These are phyloP conservation scores for Monopterus albus DNA, from an alignment of 2,113 vertebrate species.

Conservation along the genomic window DNA sequence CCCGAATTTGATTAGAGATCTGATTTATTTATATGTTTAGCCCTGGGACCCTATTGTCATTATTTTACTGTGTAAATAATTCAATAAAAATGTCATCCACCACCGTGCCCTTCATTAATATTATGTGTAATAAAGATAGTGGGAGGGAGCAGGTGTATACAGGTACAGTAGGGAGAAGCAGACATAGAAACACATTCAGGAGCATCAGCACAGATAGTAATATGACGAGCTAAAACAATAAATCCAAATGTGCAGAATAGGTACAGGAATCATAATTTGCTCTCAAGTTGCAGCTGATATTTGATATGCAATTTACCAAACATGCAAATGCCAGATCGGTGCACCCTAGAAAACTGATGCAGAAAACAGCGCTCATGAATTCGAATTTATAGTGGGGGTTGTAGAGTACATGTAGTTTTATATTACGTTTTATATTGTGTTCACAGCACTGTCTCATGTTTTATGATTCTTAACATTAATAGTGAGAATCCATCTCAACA, in stretches of 20 bases:
- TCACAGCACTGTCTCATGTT: background rate
- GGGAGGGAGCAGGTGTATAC: constrained; percentile 53
- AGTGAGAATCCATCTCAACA: background rate
- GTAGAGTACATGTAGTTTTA: background rate
- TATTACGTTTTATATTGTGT: background rate
- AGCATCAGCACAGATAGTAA: constrained; percentile 18
- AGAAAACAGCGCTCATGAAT: background rate
- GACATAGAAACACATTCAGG: constrained; percentile 28
- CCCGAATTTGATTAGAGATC: constrained; percentile 77
- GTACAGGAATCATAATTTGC: constrained; percentile 29
- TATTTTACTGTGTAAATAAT: constrained; percentile 84
- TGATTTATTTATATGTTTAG: constrained; percentile 85
- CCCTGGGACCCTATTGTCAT: constrained; percentile 73
- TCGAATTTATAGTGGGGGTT: background rate
- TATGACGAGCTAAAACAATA: constrained; percentile 37
- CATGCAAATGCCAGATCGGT: constrained; percentile 5
- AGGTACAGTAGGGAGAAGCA: constrained; percentile 46
- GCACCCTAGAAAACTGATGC: background rate
- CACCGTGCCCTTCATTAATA: constrained; percentile 72
- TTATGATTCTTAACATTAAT: too few relatives aligned
- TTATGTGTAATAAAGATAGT: constrained; percentile 76
- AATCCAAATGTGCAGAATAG: constrained; percentile 3
- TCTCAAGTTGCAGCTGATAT: constrained; percentile 24
- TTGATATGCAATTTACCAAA: constrained; percentile 19
- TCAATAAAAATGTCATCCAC: constrained; percentile 81